Percentiles rank a stretch among this genome's conserved stretches.
phyloP scores from a whole-genome alignment of 2,113 vertebrate species.

The Elephas maximus region DNA sequence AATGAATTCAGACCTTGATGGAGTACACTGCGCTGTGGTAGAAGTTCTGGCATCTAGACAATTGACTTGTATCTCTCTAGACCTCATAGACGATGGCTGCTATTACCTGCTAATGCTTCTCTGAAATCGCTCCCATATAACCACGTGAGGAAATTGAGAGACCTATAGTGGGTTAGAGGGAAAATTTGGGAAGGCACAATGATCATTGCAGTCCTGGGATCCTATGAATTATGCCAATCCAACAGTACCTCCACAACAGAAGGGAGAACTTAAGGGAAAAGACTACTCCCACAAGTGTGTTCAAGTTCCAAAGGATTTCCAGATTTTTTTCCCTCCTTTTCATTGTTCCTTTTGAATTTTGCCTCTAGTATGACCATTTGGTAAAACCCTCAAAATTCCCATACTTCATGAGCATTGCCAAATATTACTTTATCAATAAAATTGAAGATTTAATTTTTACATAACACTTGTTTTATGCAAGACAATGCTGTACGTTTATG shows the following conservation, averaged over 20 bases:
- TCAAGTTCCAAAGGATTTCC: not conserved
- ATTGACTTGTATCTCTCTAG: not conserved
- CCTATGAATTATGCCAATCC: not conserved
- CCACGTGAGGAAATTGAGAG: not conserved
- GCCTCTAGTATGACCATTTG: not conserved
- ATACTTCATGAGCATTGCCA: not conserved
- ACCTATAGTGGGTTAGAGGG: not conserved
- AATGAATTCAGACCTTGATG: not conserved
- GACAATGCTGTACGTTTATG: not conserved
- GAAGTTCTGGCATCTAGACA: not conserved
- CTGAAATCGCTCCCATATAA: not conserved
- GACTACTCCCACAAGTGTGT: fast-evolving
- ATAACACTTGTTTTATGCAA: not conserved
- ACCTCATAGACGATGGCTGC: not conserved
- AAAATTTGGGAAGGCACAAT: not conserved
- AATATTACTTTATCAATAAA: not conserved
- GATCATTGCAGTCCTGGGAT: too few relatives aligned
- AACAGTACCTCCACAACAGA: not conserved
- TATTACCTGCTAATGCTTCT: not conserved
- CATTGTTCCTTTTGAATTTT: not conserved
- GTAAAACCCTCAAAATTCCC: not conserved
- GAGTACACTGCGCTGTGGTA: not conserved
- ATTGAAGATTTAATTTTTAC: not conserved
- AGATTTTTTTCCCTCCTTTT: not conserved
- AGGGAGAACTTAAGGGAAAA: not conserved